phyloP scores from a whole-genome alignment of 2,888 invertebrate genomes.

The Ophion ellenae region DNA sequence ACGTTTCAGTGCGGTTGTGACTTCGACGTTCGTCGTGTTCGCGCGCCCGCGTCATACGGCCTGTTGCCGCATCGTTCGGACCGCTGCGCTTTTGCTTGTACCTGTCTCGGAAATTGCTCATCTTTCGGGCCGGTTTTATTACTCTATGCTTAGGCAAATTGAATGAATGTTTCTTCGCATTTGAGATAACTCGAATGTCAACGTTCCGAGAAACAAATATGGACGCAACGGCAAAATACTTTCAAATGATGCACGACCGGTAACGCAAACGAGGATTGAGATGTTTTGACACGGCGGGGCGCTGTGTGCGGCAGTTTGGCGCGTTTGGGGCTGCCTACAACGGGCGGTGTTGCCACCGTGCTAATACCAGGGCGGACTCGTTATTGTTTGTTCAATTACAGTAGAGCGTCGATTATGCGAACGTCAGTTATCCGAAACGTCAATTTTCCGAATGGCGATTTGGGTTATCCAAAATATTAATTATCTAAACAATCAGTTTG shows the following conservation, averaged over 20 bases:
- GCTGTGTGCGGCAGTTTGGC: slow-evolving; percentile 1
- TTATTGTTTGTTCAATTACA: too few relatives aligned
- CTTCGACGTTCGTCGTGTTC: slow-evolving; percentile 52
- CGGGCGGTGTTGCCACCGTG: too few relatives aligned
- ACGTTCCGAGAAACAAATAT: not conserved
- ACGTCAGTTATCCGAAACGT: too few relatives aligned
- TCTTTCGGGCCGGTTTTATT: not conserved
- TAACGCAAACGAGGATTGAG: slow-evolving; percentile 9
- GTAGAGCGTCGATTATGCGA: too few relatives aligned
- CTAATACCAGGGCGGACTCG: too few relatives aligned
- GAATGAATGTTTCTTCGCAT: not conserved
- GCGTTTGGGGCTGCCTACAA: too few relatives aligned
- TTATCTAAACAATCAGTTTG: too few relatives aligned
- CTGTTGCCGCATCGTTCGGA: not conserved
- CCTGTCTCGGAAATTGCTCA: slow-evolving; percentile 32
- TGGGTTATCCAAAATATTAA: too few relatives aligned
- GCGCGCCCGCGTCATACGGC: slow-evolving; percentile 61
- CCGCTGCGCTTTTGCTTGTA: slow-evolving; percentile 28
- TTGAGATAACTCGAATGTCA: not conserved
- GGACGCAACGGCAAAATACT: slow-evolving; percentile 52
- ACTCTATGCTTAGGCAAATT: not conserved
- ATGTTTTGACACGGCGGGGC: not conserved
- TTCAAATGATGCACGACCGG: slow-evolving; percentile 56
- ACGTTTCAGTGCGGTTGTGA: slow-evolving; percentile 51
- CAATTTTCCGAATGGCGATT: too few relatives aligned